Percentiles rank a stretch among this genome's conserved stretches.
These are phyloP conservation scores for Pogona vitticeps DNA, from an alignment of 2,113 vertebrate species.

Conservation along the genomic window DNA sequence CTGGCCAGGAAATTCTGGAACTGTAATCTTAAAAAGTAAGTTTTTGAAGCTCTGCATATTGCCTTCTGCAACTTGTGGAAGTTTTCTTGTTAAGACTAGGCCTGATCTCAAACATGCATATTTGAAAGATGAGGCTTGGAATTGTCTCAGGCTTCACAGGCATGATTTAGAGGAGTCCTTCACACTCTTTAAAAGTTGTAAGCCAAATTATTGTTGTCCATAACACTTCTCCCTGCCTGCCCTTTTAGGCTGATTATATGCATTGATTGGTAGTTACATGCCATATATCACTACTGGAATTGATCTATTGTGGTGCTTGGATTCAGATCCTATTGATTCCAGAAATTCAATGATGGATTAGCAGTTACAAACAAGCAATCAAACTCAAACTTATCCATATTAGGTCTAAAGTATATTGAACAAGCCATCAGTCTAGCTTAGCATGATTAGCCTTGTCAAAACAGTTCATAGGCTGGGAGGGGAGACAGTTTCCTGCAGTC, in stretches of 20 bases:
- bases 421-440: constrained; percentile 1
- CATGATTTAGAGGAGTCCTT: not conserved
- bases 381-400: constrained; percentile 7
- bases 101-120: no score
- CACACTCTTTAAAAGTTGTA: not conserved
- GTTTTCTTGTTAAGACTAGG: no score
- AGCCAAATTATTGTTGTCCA: not conserved
- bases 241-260: not conserved
- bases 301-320: constrained; percentile 5
- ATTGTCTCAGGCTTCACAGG: no score
- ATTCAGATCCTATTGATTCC: not conserved
- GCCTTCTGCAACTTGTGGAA: no score
- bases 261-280: constrained; percentile 9
- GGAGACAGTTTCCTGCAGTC: not conserved
- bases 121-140: no score
- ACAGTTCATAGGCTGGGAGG: constrained; percentile 1
- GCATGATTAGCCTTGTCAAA: constrained; percentile 22
- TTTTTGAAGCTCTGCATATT: no score
- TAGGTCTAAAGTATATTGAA: not conserved
- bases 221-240: not conserved
- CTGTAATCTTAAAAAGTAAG: no score
- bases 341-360: not conserved
- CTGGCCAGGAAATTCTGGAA: no score
- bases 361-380: constrained; percentile 12
- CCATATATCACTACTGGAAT: not conserved